These are phyloP conservation scores for Caenorhabditis japonica DNA, from an alignment of 2,888 invertebrate genomes.

Conservation along the genomic window DNA sequence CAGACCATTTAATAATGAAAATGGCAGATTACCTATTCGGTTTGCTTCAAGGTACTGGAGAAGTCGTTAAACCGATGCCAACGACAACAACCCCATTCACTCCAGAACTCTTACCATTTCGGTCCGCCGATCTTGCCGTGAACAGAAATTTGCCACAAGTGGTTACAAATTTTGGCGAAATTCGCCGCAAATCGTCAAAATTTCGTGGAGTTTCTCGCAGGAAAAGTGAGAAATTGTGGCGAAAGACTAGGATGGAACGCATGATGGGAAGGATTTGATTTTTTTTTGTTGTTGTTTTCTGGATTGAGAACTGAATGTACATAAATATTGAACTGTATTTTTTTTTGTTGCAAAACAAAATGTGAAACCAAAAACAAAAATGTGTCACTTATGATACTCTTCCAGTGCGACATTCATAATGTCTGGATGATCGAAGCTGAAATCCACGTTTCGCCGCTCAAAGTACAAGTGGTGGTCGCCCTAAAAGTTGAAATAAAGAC, in stretches of 20 bases:
- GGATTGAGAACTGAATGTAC: too few relatives aligned
- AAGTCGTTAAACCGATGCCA: slow-evolving; percentile 29
- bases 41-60: slow-evolving; percentile 41
- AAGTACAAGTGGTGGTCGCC: slow-evolving; percentile 1
- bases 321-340: neutral
- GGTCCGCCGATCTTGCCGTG: slow-evolving; percentile 28
- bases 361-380: too few relatives aligned
- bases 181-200: slow-evolving; percentile 17
- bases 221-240: slow-evolving; percentile 44
- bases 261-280: slow-evolving; percentile 17
- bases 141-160: slow-evolving; percentile 17
- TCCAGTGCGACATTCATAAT: slow-evolving; percentile 5
- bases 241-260: slow-evolving; percentile 26
- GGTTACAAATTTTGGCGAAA: slow-evolving; percentile 2
- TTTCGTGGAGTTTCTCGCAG: slow-evolving; percentile 18
- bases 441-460: slow-evolving; percentile 1
- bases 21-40: slow-evolving; percentile 46
- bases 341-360: neutral
- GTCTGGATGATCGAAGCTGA: slow-evolving; percentile 10
- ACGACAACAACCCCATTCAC: neutral
- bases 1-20: slow-evolving; percentile 36
- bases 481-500: too few relatives aligned
- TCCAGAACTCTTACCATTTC: slow-evolving; percentile 28
- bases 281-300: too few relatives aligned
- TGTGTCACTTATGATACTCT: slow-evolving; percentile 8